Evolutionary conservation across 1,140 invertebrate species (phyloP), one percentile per base, ranked within the genome.

Genomic region (Zaprionus ornatus): DNA sequence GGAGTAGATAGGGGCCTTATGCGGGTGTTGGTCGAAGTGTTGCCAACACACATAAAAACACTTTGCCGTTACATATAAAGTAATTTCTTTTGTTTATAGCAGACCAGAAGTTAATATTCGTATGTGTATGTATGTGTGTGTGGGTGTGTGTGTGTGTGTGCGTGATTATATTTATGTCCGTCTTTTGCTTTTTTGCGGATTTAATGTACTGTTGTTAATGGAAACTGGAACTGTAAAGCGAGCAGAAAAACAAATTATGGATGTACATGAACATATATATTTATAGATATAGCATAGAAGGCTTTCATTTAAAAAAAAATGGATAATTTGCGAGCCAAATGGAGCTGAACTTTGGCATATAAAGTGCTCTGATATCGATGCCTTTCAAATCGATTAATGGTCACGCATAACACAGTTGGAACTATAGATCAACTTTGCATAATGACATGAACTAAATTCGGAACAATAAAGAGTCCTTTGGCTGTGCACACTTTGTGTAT

Each of bases 41-140:
- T 86, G 82, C 79, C 79, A 86, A 82, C 85, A 72, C 27, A 64
- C 74, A 82, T 77, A 88, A 87, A 74, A 87, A 78, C 80, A 88
- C 80, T 87, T 79, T 82, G 80, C 77, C 65, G 64, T 79, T 82
- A 74, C 72, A 74, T 63, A 88, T 88, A 87, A 83, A 79, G 84
- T 88, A 88, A 88, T 87, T 84, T 83, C 84, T 88, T 87, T 87
- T 87, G 80, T 82, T 84, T 88, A 80, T 75, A 78, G 70, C 70
- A 76, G 63, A 74, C 77, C 84, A 77, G 77, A 84, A 88, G 84
- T 88, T 88, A 80, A 88, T 88, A 80, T 85, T 59, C 15, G 19
- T 66, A 25, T 60, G 23, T 45, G 65, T 74, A 50, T 70, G 37
- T 12, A 32, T 40, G 59, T 42, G 66, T 17, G 37, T 25, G 23